Base-by-base conservation (phyloP, 2,113 vertebrate genomes). In the Scomber colias region DNA sequence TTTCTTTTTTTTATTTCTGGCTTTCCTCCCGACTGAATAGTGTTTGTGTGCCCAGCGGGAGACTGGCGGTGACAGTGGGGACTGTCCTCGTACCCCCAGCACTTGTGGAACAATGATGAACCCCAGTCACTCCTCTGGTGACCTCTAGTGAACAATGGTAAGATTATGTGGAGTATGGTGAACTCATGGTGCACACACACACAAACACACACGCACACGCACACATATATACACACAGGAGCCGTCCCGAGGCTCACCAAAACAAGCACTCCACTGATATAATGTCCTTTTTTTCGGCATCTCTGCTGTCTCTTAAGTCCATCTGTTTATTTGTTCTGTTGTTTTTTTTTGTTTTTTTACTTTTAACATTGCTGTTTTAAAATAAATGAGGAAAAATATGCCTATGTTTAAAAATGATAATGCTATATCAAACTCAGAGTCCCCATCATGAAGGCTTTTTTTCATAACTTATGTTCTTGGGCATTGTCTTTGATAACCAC, bases 401-500 rank as follows among this genome's bases (percentile, higher is more conserved):
- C 92, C 85, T 85, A 89, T 88, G 93, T 92, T 94, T 87, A 91
- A 92, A 89, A 96, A 94, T 79, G 49, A 87, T 86, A 73, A 75
- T 70, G 70, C 78, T 79, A 68, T 93, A 92, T 95, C 94, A 95
- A 93, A 95, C 95, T 78, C 84, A 70, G 91, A 94, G 89, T 94
- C 93, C 75, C 72, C 66, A 87, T 90, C 93, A 94, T 95, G 89
- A 95, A 95, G 88, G 89, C 87, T 90, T 95, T 87, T 75, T 88
- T 96, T 95, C 94, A 92, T 96, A 96, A 88, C 90, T 93, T 92
- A 82, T 95, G 94, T 96, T 97, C 95, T 92, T 93, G 95, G 94
- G 96, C 94, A 91, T 96, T 96, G 95, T 96, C 95, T 97, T 97
- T 97, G 95, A 96, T 96, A 96, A 96, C 95, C 96, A 97, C 96